phyloP scores from a whole-genome alignment of 2,113 vertebrate genomes.

The Haliaeetus leucogaster region DNA sequence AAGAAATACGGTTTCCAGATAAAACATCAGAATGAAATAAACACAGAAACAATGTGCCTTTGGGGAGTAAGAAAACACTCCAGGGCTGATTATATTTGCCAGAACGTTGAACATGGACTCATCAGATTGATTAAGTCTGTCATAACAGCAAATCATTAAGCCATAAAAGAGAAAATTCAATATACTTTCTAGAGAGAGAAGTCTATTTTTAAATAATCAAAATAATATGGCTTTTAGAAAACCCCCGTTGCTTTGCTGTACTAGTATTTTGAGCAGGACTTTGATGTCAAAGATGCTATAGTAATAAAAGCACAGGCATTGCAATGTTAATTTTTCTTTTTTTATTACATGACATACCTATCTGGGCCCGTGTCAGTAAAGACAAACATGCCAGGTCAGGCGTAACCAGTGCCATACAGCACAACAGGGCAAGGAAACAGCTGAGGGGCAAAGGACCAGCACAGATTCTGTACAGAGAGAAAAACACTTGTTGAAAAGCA shows the following conservation, averaged over 20 bases:
- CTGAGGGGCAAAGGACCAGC: background rate
- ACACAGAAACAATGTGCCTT: background rate
- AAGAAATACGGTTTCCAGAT: background rate
- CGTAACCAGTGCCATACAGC: background rate
- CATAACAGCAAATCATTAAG: constrained; percentile 13
- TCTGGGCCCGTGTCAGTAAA: background rate
- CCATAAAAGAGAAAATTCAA: constrained; percentile 21
- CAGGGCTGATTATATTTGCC: constrained; percentile 25
- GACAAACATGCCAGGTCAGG: background rate
- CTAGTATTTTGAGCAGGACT: background rate
- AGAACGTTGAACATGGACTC: constrained; percentile 30
- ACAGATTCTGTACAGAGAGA: accelerated
- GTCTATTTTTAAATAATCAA: constrained; percentile 11
- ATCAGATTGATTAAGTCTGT: constrained; percentile 49
- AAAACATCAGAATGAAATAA: constrained; percentile 44
- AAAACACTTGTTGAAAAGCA: background rate
- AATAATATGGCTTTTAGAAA: constrained; percentile 3
- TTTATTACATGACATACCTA: background rate
- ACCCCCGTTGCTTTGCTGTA: background rate
- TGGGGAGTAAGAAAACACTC: background rate
- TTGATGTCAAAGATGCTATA: background rate
- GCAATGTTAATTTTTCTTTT: background rate
- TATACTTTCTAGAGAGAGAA: constrained; percentile 9
- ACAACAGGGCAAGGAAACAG: background rate
- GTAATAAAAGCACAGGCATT: background rate